Conservation (phyloP, 1,140 invertebrate genomes). For the Heliconius hermathena region DNA sequence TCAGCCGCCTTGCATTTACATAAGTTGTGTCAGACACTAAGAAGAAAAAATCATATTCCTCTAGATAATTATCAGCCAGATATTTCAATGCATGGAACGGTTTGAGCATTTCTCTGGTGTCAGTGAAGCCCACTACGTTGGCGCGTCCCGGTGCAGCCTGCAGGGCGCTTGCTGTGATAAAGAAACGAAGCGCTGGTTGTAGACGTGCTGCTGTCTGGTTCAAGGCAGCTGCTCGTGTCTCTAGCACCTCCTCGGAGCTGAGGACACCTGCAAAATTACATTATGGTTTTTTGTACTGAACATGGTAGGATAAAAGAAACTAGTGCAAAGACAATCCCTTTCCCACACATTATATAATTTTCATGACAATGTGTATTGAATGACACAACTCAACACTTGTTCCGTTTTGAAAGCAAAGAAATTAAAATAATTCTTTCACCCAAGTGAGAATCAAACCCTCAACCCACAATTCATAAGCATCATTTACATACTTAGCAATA, state of each 20-base stretch:
- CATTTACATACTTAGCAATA: too few species aligned
- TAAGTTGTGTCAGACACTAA: constrained; percentile 87
- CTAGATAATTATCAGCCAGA: constrained; percentile 92
- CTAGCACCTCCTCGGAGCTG: constrained; percentile 53
- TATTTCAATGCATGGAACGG: constrained; percentile 94
- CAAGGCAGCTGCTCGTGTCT: constrained; percentile 80
- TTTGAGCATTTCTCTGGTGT: constrained; percentile 87
- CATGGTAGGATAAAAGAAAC: too few species aligned
- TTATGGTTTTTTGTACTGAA: neutral
- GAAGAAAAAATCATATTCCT: constrained; percentile 95
- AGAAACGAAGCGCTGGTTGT: constrained; percentile 86
- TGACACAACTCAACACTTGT: too few species aligned
- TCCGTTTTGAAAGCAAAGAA: too few species aligned
- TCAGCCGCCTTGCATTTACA: constrained; percentile 86
- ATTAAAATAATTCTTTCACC: neutral
- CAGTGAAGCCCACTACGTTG: constrained; percentile 84
- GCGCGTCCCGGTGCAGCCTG: constrained; percentile 39
- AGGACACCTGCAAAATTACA: constrained; percentile 43
- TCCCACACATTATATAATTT: too few species aligned
- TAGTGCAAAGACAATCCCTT: too few species aligned
- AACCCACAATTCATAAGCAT: too few species aligned
- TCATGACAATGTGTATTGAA: too few species aligned
- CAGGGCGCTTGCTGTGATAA: constrained; percentile 87
- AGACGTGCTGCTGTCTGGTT: constrained; percentile 84
- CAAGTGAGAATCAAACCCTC: neutral